Percentiles rank a stretch among this genome's conserved stretches.
phyloP scores from a whole-genome alignment of 2,888 invertebrate species.

The Tethea ocularis region DNA sequence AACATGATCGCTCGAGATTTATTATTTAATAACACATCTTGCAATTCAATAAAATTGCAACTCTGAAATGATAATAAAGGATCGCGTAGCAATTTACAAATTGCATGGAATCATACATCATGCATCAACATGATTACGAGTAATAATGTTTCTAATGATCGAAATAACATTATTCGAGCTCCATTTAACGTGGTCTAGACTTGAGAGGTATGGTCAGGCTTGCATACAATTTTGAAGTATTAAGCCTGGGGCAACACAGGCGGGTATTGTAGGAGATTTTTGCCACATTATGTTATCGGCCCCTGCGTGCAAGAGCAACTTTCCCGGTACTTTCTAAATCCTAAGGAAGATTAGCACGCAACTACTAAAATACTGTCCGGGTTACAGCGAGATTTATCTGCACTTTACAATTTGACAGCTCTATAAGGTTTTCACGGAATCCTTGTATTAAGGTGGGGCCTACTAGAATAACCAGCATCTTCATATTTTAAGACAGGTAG shows the following conservation, averaged over 20 bases:
- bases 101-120: constrained; percentile 4
- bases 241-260: constrained; percentile 48
- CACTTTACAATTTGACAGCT: constrained; percentile 24
- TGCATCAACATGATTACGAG: constrained; percentile 1
- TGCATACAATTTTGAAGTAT: constrained; percentile 31
- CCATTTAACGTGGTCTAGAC: constrained; percentile 2
- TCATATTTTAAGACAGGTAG: too few relatives aligned
- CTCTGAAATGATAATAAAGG: constrained; percentile 1
- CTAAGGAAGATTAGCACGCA: constrained; percentile 62
- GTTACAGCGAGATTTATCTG: constrained; percentile 36
- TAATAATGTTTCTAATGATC: constrained; percentile 3
- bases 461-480: neutral
- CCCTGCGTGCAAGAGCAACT: constrained; percentile 54
- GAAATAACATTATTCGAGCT: neutral
- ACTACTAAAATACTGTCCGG: constrained; percentile 37
- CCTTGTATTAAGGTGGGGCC: neutral
- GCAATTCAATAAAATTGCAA: constrained; percentile 5
- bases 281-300: constrained; percentile 64
- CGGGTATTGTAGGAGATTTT: constrained; percentile 64
- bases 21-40: constrained; percentile 1
- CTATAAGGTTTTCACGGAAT: constrained; percentile 3
- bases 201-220: constrained; percentile 13
- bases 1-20: neutral
- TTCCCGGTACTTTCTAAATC: constrained; percentile 73
- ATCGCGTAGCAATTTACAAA: constrained; percentile 1